phyloP scores from a whole-genome alignment of 2,888 invertebrate genomes.

The Priocnemis perturbator region DNA sequence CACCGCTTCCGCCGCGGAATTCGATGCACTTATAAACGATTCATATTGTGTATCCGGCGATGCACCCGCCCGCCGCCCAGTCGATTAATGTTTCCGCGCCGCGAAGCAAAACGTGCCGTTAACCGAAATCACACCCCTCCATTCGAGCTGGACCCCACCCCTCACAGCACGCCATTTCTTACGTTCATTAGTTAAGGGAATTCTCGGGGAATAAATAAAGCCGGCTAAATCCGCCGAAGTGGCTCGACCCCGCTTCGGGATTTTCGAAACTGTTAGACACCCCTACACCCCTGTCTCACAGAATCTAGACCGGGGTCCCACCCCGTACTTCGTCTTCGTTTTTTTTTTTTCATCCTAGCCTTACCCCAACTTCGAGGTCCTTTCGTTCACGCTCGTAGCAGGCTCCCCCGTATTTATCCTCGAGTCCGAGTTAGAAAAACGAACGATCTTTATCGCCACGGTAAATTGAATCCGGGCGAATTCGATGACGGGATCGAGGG shows the following conservation, averaged over 20 bases:
- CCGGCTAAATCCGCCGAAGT: conserved; percentile 12
- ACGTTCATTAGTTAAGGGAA: conserved; percentile 1
- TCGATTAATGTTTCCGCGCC: too few relatives aligned
- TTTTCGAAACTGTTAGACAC: conserved; percentile 24
- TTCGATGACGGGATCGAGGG: conserved; percentile 48
- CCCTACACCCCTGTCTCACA: conserved; percentile 26
- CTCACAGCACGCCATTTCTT: conserved; percentile 3
- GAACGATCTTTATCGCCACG: conserved; percentile 63
- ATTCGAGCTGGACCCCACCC: background rate
- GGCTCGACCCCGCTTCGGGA: conserved; percentile 6
- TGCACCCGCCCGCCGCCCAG: too few relatives aligned
- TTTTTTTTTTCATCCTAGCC: background rate
- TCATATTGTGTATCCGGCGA: too few relatives aligned
- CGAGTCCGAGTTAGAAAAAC: conserved; percentile 61
- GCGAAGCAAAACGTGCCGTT: too few relatives aligned
- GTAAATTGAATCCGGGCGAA: conserved; percentile 63
- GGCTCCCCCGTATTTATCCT: conserved; percentile 50
- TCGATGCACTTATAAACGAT: too few relatives aligned
- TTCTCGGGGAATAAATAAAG: conserved; percentile 1
- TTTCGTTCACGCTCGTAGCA: background rate
- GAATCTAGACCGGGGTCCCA: conserved; percentile 18
- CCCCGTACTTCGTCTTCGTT: conserved; percentile 17
- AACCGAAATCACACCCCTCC: too few relatives aligned
- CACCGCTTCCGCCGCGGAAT: too few relatives aligned
- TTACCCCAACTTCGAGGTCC: conserved; percentile 8